Evolutionary conservation across 2,113 vertebrate genomes (phyloP).

Genomic region (Corvus moneduloides): DNA sequence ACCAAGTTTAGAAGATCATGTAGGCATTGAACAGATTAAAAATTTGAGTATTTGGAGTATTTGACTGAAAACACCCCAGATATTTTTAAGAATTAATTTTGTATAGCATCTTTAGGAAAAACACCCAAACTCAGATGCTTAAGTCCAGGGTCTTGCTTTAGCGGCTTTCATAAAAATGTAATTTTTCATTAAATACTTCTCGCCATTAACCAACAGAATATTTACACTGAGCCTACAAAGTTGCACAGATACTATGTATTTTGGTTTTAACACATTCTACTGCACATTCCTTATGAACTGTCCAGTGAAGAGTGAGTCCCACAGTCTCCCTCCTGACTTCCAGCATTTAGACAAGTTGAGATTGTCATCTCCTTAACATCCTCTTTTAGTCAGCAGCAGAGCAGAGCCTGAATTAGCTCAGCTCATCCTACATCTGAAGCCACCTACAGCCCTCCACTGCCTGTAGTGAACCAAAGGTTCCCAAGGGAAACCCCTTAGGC

Average conservation of each 20-base stretch:
- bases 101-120: not conserved
- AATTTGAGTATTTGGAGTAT: not conserved
- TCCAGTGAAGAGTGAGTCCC: not conserved
- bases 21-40: not conserved
- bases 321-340: not conserved
- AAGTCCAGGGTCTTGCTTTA: not conserved
- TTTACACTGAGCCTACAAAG: not conserved
- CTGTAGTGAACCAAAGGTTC: not conserved
- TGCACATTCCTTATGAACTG: not conserved
- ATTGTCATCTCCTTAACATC: not conserved
- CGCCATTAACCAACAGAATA: not conserved
- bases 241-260: not conserved
- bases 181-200: not conserved
- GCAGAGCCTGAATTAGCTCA: not conserved
- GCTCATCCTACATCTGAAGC: not conserved
- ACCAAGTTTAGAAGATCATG: not conserved
- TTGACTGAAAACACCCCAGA: not conserved
- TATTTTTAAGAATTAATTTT: not conserved
- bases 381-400: not conserved
- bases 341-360: not conserved
- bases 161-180: not conserved
- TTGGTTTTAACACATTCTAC: not conserved
- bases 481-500: not conserved
- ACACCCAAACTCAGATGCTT: not conserved
- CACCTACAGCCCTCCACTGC: accelerated